Conservation (phyloP, 2,888 invertebrate species). For the Cephus spinipes region DNA sequence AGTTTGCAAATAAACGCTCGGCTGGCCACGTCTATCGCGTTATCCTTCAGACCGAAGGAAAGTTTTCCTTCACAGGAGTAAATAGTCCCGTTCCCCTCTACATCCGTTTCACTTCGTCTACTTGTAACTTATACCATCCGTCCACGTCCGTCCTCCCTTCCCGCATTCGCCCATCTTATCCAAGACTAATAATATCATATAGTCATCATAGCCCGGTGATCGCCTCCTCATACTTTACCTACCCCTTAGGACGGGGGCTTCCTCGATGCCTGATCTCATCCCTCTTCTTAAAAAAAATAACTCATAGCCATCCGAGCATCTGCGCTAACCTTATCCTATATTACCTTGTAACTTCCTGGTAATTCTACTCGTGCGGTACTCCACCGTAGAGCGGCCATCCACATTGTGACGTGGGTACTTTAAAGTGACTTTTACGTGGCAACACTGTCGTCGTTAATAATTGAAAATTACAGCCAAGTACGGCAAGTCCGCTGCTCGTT, state of each 20-base stretch:
- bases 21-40: slow-evolving; percentile 50
- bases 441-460: background rate
- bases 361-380: background rate
- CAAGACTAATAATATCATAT: slow-evolving; percentile 38
- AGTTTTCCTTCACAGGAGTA: slow-evolving; percentile 38
- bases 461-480: background rate
- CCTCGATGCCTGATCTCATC: background rate
- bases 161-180: slow-evolving; percentile 7
- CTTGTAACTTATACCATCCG: slow-evolving; percentile 16
- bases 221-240: slow-evolving; percentile 31
- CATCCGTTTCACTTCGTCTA: background rate
- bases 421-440: background rate
- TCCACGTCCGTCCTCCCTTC: slow-evolving; percentile 16
- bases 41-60: slow-evolving; percentile 37
- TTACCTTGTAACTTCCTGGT: background rate
- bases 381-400: background rate
- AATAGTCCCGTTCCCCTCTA: background rate
- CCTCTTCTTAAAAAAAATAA: background rate
- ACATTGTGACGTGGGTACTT: background rate
- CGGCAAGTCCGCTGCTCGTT: background rate
- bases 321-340: background rate
- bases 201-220: slow-evolving; percentile 32
- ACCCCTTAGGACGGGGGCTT: background rate
- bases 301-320: background rate
- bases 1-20: slow-evolving; percentile 53